Conservation (phyloP, 1,140 invertebrate species). For the Papilio dardanus region DNA sequence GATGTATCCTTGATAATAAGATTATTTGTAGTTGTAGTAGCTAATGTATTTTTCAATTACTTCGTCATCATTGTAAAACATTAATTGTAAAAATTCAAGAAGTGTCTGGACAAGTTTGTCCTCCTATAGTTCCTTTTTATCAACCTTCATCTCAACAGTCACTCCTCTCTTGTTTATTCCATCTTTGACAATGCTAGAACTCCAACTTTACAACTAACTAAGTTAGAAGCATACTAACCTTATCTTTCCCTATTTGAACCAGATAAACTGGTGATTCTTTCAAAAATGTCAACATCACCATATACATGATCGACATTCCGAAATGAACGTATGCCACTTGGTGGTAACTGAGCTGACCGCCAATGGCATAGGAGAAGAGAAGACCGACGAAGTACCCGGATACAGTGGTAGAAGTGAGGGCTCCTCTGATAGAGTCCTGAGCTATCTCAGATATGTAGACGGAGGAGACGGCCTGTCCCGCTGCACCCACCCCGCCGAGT, state of each 20-base stretch:
- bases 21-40: too few relatives aligned
- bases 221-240: slow-evolving; percentile 50
- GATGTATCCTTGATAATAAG: too few relatives aligned
- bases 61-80: too few relatives aligned
- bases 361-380: slow-evolving; percentile 62
- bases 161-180: too few relatives aligned
- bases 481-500: slow-evolving; percentile 59
- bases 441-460: slow-evolving; percentile 71
- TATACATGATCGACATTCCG: slow-evolving; percentile 57
- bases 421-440: slow-evolving; percentile 68
- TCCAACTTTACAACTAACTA: not conserved
- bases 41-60: too few relatives aligned
- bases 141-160: too few relatives aligned
- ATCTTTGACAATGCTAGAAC: not conserved
- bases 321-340: slow-evolving; percentile 61
- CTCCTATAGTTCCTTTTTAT: too few relatives aligned
- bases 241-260: slow-evolving; percentile 58
- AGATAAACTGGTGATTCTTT: slow-evolving; percentile 70
- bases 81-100: too few relatives aligned
- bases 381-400: slow-evolving; percentile 62
- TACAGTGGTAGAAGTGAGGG: slow-evolving; percentile 61
- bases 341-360: slow-evolving; percentile 59
- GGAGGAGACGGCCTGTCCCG: slow-evolving; percentile 59
- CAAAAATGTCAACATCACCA: slow-evolving; percentile 55
- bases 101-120: too few relatives aligned